Evolutionary conservation across 1,140 invertebrate species (phyloP).

Genomic region (Saxidomus purpurata): DNA sequence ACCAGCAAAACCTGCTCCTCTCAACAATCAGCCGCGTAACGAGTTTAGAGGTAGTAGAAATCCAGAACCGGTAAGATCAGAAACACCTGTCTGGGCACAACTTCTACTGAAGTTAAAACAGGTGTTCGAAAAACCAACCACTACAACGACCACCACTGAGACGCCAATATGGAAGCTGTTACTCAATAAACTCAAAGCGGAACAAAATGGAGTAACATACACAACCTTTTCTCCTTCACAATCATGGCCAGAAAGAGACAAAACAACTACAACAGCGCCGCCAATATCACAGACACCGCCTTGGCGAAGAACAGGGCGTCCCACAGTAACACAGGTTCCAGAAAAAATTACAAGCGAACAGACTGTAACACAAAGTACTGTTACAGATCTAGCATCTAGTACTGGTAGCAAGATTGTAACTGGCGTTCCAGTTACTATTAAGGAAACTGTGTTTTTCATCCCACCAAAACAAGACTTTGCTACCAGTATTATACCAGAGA

Average conservation of each 20-base stretch:
- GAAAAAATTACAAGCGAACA: neutral
- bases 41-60: neutral
- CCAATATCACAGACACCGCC: neutral
- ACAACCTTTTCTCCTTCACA: neutral
- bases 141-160: conserved; percentile 46
- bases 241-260: neutral
- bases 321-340: neutral
- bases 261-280: neutral
- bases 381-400: neutral
- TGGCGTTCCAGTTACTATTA: neutral
- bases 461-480: neutral
- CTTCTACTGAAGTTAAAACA: conserved; percentile 3
- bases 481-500: neutral
- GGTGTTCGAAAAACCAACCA: neutral
- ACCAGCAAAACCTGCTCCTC: neutral
- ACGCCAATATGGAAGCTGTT: conserved; percentile 55
- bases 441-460: neutral
- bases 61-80: neutral
- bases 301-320: neutral
- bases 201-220: neutral
- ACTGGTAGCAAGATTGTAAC: neutral
- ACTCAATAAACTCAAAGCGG: conserved; percentile 3
- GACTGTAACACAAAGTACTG: no score
- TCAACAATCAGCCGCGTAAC: neutral
- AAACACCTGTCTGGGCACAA: neutral